Evolutionary conservation across 1,140 invertebrate genomes (phyloP), one percentile per base, ranked within the genome.

Genomic region (Drosophila burlai): DNA sequence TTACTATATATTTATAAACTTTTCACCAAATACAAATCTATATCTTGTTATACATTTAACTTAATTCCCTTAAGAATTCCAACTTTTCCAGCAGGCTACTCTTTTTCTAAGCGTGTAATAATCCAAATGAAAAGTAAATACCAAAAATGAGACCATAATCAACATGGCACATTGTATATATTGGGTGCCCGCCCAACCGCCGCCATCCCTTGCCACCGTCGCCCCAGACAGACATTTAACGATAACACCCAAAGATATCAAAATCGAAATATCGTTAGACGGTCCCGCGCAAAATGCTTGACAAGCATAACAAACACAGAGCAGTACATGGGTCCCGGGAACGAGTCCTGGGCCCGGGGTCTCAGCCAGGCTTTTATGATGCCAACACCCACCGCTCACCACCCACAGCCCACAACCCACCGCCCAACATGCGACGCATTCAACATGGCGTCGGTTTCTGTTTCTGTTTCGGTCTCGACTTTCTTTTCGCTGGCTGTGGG

Each of bases 231-330:
- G 80, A 83, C 83, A 86, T 86, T 91, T 83, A 91, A 91, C 83
- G 87, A 91, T 91, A 86, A 81, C 81, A 86, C 68, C 87, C 83
- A 91, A 91, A 81, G 87, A 91, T 91, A 91, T 87, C 87, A 87
- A 87, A 91, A 91, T 84, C 80, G 80, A 86, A 80, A 91, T 87
- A 86, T 83, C 83, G 76, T 83, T 81, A 81, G 78, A 81, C 81
- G 68, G 61, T 58, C 16, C 67, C 80, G 72, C 81, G 80, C 74
- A 83, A 91, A 91, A 86, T 83, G 87, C 87, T 91, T 91, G 87
- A 91, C 87, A 91, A 91, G 87, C 87, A 91, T 91, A 91, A 91
- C 87, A 91, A 87, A 89, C 81, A 90, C 73, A 74, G 81, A 67
- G 75, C 76, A 87, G 78, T 83, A 89, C 81, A 85, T 58, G 54